Evolutionary conservation across 2,113 vertebrate species (phyloP).

Genomic region (Hyperoodon ampullatus): DNA sequence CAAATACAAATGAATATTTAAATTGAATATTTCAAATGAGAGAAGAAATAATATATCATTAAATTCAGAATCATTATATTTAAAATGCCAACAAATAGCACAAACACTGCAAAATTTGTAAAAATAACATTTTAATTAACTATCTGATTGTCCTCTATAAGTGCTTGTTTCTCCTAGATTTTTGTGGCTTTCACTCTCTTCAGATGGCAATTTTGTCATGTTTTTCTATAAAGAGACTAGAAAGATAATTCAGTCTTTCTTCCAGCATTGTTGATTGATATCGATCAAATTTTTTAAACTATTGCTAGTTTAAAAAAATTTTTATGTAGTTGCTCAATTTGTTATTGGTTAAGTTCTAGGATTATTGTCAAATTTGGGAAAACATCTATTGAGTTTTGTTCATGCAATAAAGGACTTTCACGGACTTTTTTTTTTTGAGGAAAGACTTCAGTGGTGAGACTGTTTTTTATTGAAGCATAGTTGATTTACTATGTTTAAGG

Average conservation of each 20-base stretch:
- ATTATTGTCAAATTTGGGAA: neutral
- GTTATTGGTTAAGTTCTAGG: neutral
- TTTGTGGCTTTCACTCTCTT: neutral
- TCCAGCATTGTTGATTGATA: neutral
- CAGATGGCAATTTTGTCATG: neutral
- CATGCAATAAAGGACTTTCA: neutral
- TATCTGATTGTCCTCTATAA: neutral
- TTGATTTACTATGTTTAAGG: neutral
- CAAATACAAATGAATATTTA: neutral
- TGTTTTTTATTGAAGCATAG: neutral
- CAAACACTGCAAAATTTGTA: neutral
- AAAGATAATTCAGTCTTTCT: neutral
- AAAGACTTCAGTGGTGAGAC: neutral
- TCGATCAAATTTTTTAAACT: neutral
- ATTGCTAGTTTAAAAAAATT: neutral
- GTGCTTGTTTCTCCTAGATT: neutral
- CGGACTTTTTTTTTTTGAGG: neutral
- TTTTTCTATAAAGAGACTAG: neutral
- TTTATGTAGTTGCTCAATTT: neutral
- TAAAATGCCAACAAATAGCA: neutral
- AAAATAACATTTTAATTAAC: neutral
- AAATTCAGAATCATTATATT: slow-evolving; percentile 1
- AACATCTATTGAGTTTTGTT: neutral
- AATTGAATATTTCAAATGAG: neutral
- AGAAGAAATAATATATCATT: neutral